phyloP scores from a whole-genome alignment of 1,140 invertebrate species.

The Planococcus citri region DNA sequence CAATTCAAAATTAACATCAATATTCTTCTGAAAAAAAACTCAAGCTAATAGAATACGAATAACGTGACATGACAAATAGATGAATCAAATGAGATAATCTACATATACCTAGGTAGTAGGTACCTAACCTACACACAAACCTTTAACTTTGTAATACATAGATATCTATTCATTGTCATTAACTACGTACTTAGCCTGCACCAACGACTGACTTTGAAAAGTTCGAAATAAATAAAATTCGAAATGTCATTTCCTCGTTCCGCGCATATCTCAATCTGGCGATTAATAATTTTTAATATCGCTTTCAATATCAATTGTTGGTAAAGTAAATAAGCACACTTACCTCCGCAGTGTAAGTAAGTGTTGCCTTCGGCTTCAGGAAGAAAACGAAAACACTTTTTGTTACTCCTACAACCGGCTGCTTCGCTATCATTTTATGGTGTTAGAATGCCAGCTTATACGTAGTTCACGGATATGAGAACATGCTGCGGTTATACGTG shows the following conservation, averaged over 20 bases:
- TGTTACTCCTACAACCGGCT: background rate
- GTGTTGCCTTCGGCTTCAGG: background rate
- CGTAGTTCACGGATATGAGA: background rate
- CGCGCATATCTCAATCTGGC: background rate
- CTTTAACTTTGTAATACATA: no score
- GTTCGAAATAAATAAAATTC: background rate
- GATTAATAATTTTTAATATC: slow-evolving; percentile 5
- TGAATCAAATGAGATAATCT: no score
- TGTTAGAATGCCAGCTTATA: background rate
- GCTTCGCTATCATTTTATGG: background rate
- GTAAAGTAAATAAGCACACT: no score
- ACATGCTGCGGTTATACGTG: background rate
- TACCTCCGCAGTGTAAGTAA: background rate
- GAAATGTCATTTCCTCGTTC: background rate
- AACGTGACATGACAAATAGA: no score
- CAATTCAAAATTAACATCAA: no score
- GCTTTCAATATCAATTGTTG: background rate
- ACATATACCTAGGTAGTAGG: no score
- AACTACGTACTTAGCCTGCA: no score
- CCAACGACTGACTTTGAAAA: no score
- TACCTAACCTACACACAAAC: no score
- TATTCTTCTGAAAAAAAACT: no score
- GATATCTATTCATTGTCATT: no score
- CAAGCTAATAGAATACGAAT: no score
- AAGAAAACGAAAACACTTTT: background rate